These are phyloP conservation scores for Anolis apletophallus DNA, from an alignment of 2,797 vertebrate genomes.

Conservation along the genomic window DNA sequence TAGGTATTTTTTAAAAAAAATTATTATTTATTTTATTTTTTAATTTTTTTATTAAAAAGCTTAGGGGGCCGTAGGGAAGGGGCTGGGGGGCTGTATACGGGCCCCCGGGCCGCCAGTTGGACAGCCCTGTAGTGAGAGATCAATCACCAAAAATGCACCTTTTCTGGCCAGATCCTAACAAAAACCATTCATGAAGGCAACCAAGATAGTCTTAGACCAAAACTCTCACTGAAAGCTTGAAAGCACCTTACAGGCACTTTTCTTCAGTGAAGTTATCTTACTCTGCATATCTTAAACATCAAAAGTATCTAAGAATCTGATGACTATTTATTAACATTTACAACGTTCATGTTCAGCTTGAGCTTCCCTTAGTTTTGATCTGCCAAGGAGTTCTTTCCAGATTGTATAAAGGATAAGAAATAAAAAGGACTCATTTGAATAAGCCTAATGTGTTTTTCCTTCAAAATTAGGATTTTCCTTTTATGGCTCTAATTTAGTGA, in stretches of 20 bases:
- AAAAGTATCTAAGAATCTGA: background rate
- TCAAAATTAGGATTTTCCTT: background rate
- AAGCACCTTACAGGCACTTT: background rate
- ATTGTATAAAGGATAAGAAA: conserved; percentile 14
- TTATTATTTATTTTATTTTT: too few species aligned
- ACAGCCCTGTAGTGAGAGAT: background rate
- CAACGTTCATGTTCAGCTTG: background rate
- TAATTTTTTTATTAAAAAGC: too few species aligned
- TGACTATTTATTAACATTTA: conserved; percentile 8
- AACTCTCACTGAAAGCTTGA: background rate
- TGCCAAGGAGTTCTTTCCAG: conserved; percentile 1
- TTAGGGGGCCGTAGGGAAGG: too few species aligned
- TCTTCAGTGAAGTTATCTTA: background rate
- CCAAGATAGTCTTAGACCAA: background rate
- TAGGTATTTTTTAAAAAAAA: too few species aligned
- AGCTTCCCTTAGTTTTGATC: conserved; percentile 31
- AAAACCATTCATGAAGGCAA: background rate
- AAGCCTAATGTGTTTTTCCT: background rate
- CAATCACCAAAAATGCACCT: background rate
- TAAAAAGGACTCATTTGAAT: background rate
- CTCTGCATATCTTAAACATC: background rate
- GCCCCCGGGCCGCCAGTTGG: too few species aligned
- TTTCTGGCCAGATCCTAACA: background rate
- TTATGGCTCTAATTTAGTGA: background rate
- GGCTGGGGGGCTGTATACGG: too few species aligned